phyloP scores from a whole-genome alignment of 2,113 vertebrate genomes.

The Solenodon paradoxus region DNA sequence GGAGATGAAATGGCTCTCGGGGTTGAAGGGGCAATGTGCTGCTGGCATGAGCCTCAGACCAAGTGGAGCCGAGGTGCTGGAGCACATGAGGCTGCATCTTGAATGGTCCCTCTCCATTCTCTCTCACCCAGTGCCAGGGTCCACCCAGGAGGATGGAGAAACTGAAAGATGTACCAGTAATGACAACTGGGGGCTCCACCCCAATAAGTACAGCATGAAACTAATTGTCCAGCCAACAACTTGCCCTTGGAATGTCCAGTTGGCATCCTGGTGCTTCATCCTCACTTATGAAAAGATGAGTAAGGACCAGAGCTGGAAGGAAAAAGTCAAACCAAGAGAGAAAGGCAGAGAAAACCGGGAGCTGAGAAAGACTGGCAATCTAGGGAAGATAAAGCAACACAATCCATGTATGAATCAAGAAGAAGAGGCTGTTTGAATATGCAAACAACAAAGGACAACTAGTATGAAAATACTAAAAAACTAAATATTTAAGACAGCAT shows the following conservation, averaged over 20 bases:
- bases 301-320: not conserved
- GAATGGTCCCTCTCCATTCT: too few species aligned
- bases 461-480: not conserved
- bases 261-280: not conserved
- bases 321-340: not conserved
- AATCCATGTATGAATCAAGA: not conserved
- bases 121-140: not conserved
- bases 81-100: not conserved
- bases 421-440: not conserved
- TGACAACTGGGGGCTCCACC: not conserved
- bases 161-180: accelerated
- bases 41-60: not conserved
- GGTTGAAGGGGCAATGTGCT: accelerated
- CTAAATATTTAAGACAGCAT: not conserved
- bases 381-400: not conserved
- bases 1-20: too few species aligned
- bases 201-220: not conserved
- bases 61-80: not conserved
- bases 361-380: not conserved
- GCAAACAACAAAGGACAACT: not conserved
- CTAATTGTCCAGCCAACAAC: too few species aligned
- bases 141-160: not conserved
- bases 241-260: not conserved
- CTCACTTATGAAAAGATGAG: not conserved
- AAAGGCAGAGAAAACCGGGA: not conserved